phyloP scores from a whole-genome alignment of 2,113 vertebrate species.

The Sprattus sprattus region DNA sequence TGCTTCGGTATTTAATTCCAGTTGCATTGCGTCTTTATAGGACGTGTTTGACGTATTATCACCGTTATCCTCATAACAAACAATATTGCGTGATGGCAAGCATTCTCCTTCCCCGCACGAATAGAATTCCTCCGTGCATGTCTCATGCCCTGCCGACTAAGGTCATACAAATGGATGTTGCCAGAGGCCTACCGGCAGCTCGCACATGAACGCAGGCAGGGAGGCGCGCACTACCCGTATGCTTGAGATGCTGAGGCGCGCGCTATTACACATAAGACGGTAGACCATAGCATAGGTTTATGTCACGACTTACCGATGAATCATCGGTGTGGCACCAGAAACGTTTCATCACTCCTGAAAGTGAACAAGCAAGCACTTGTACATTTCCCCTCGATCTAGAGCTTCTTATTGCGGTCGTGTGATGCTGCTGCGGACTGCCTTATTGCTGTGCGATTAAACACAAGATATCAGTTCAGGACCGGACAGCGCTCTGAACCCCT shows the following conservation, averaged over 20 bases:
- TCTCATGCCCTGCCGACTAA: conserved; percentile 1
- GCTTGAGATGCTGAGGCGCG: neutral
- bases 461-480: neutral
- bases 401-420: neutral
- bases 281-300: neutral
- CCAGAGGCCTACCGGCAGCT: conserved; percentile 9
- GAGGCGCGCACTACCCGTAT: neutral
- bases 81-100: neutral
- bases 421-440: neutral
- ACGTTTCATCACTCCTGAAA: neutral
- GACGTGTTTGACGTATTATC: neutral
- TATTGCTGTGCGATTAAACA: neutral
- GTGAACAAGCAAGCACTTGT: neutral
- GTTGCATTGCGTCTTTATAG: neutral
- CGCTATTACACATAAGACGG: neutral
- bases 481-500: neutral
- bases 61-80: neutral
- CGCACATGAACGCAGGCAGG: neutral
- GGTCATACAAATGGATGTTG: conserved; percentile 4
- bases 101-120: neutral
- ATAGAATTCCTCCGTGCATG: neutral
- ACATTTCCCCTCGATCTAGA: neutral
- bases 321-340: conserved; percentile 4
- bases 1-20: neutral
- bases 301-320: neutral